Base-by-base conservation (phyloP, 2,888 invertebrate species). In the Metalampra italica region DNA sequence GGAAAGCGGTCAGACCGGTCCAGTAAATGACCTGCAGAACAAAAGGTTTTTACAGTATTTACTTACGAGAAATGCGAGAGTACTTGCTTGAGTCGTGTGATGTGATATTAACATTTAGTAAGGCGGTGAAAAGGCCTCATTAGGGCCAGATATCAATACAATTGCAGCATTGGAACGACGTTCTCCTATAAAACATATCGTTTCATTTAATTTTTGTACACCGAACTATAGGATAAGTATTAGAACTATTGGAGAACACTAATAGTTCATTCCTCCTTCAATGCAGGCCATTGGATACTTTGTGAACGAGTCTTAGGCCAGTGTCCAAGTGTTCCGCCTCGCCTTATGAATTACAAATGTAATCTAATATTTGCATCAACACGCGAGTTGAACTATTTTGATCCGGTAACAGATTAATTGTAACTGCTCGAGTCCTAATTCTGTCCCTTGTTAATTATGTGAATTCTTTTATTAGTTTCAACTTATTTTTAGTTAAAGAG, bases 331-430 rank as follows among this genome's bases (percentile, higher is more conserved):
- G 75, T 78, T 81, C 80, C 77, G 81, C 70, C 71, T 80, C 62
- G 60, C 56, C 60, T 73, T 68, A 77, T 70, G 74, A 79, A 82
- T 82, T 75, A 76, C 70, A 74, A 79, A 78, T 79, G 68, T 66
- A 72, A 72, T 71, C 71, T 78, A 68, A 73, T 78, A 79, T 78
- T 79, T 68, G 76, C 77, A 79, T 76, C 73, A 66, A 67, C 73
- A 69, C 69, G 71, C 65, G 49, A 68, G 63, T 62, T 55, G 68
- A 79, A 78, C 74, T 78, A 81, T 81, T 78, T 77, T 72, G 76
- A 82, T 81, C 82, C 82, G 82, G 82, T 66, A 80, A 62, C 66
- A 49, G 58, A 68, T 66, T 70, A 65, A 67, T 73, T 67, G 64
- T 64, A 64, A 57, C 60, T 57, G 63, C 64, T 64, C 49, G 62